Conservation (phyloP, 2,797 vertebrate species). For the Odontamblyopus lacepedii region DNA sequence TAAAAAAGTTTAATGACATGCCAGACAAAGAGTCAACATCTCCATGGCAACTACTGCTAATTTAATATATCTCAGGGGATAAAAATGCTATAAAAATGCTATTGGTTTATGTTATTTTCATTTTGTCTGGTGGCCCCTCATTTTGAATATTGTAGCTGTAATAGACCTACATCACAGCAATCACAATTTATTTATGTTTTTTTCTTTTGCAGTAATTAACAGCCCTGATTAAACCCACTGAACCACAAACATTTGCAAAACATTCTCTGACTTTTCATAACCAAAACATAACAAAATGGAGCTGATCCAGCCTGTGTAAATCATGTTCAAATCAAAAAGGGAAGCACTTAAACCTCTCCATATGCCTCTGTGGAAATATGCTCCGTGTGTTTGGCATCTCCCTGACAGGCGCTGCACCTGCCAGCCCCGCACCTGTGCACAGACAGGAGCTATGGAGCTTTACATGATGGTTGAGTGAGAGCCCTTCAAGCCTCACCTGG, state of each 20-base stretch:
- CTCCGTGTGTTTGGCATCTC: conserved; percentile 48
- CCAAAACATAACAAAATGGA: conserved; percentile 19
- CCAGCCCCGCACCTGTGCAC: conserved; percentile 47
- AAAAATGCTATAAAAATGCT: too few relatives aligned
- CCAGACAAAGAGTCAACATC: too few relatives aligned
- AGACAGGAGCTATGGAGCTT: background rate
- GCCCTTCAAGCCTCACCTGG: conserved; percentile 48
- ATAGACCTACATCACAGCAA: background rate
- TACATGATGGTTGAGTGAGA: conserved; percentile 59
- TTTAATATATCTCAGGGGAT: too few relatives aligned
- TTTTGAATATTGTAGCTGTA: background rate
- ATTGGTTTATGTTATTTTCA: background rate
- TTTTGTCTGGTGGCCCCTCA: background rate
- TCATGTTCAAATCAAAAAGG: conserved; percentile 42
- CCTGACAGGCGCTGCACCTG: conserved; percentile 48
- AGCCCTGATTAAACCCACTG: background rate
- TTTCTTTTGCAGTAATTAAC: background rate
- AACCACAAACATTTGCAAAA: background rate
- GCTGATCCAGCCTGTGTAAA: background rate
- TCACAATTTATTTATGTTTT: background rate
- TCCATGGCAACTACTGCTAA: too few relatives aligned
- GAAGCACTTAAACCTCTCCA: conserved; percentile 52
- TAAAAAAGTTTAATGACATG: too few relatives aligned
- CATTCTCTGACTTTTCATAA: conserved; percentile 1
- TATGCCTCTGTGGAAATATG: conserved; percentile 40